Percentiles rank a stretch among this genome's conserved stretches.
Evolutionary conservation across 2,113 vertebrate species (phyloP).

Genomic region (Ranitomeya imitator): DNA sequence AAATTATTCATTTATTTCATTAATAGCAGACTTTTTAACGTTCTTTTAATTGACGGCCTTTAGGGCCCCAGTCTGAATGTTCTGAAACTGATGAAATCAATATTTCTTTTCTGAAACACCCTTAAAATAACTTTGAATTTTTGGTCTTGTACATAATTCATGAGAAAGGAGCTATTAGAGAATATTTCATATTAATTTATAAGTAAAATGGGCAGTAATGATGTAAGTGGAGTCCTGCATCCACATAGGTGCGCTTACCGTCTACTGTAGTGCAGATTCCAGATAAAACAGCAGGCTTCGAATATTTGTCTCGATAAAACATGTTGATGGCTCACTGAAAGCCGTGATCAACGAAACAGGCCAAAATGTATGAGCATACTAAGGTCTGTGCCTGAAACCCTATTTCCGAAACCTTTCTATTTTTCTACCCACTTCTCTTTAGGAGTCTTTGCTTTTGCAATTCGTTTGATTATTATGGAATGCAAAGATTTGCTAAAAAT

Average conservation of each 20-base stretch:
- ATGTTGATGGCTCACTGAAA: background rate
- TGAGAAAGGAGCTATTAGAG: background rate
- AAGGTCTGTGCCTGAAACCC: background rate
- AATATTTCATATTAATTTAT: background rate
- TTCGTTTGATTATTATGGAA: background rate
- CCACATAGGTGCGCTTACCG: background rate
- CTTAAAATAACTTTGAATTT: background rate
- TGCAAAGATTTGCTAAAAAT: background rate
- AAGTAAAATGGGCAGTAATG: background rate
- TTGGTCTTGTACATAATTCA: background rate
- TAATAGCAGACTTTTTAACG: no score
- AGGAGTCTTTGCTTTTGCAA: background rate
- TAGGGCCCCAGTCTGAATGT: background rate
- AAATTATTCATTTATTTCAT: no score
- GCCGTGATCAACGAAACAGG: background rate
- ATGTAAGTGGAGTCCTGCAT: background rate
- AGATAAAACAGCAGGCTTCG: background rate
- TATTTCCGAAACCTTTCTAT: background rate
- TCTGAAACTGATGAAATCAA: background rate
- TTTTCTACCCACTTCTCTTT: background rate
- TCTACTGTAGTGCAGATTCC: background rate
- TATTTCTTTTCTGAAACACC: background rate
- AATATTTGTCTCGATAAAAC: background rate
- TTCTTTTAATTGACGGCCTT: background rate
- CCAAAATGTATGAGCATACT: background rate